Percentiles rank a stretch among this genome's conserved stretches.
Evolutionary conservation across 1,140 invertebrate genomes (phyloP).

Genomic region (Antheraea mylitta): DNA sequence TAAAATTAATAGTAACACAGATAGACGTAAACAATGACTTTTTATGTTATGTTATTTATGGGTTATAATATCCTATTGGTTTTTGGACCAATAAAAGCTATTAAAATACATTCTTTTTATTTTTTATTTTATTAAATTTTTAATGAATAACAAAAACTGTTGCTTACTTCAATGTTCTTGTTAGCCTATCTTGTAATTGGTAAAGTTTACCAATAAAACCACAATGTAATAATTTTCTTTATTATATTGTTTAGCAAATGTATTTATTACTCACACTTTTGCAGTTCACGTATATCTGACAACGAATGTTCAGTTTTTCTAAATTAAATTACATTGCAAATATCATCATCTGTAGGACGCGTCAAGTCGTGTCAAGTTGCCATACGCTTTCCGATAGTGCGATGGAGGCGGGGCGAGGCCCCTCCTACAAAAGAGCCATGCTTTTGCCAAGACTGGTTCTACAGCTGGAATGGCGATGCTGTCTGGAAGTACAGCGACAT

Average conservation of each 20-base stretch:
- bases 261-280: neutral
- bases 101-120: no score
- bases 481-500: conserved; percentile 5
- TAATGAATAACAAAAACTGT: no score
- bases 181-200: no score
- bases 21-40: no score
- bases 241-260: neutral
- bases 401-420: conserved; percentile 13
- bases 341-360: neutral
- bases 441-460: conserved; percentile 8
- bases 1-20: no score
- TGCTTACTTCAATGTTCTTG: no score
- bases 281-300: neutral
- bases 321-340: neutral
- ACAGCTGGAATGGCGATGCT: conserved; percentile 1
- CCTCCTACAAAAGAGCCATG: conserved; percentile 8
- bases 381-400: neutral
- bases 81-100: no score
- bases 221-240: no score
- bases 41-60: no score
- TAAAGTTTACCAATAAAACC: no score
- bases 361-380: conserved; percentile 4
- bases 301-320: neutral
- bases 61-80: no score
- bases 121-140: no score